Base-by-base conservation (phyloP, 2,113 vertebrate genomes). In the Elachura formosa region DNA sequence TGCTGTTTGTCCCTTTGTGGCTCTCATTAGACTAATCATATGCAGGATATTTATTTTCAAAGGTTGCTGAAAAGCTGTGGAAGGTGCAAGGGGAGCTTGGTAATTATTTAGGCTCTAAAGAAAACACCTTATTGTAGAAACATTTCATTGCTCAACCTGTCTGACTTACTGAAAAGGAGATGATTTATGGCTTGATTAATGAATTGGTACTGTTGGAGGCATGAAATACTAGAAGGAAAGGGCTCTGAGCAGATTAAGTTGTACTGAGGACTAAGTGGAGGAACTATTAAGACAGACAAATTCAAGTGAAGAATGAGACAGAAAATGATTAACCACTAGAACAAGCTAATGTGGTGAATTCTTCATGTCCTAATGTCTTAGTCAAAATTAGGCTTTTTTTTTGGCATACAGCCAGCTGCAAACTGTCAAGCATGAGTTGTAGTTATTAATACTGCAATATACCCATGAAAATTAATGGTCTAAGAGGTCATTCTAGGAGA, bases 131-230 rank as follows among this genome's bases (percentile, higher is more conserved):
- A 43, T 36, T 85, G 55, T 62, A 87, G 67, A 76, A 85, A 75
- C 29, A 24, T 77, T 86, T 31, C 43, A 81, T 36, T 75, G 48
- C 28, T 89, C 64, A 89, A 45, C 36, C 41, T 55, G 29, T 43
- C 63, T 83, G 59, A 54, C 28, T 83, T 73, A 86, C 51, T 71
- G 82, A 90, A 87, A 91, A 90, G 25, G 18, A 77, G 15, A 69
- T 94, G 1, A 91, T 94, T 93, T 91, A 91, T 80, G 17, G 20
- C 43, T 93, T 84, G 94, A 90, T 95, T 80, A 94, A 94, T 93
- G 34, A 89, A 83, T 62, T 73, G 55, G 75, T 91, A 34, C 52
- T 24, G n/a, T 52, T 79, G 59, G 51, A 77, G 55, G 33, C 64
- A 78, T 84, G 77, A 91, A 97, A 85, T 40, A 40, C 34, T 12